A percentile compares a stretch with the other conserved stretches of the same genome.
phyloP scores from a whole-genome alignment of 2,797 vertebrate species.

The Melanotaenia nigrans region DNA sequence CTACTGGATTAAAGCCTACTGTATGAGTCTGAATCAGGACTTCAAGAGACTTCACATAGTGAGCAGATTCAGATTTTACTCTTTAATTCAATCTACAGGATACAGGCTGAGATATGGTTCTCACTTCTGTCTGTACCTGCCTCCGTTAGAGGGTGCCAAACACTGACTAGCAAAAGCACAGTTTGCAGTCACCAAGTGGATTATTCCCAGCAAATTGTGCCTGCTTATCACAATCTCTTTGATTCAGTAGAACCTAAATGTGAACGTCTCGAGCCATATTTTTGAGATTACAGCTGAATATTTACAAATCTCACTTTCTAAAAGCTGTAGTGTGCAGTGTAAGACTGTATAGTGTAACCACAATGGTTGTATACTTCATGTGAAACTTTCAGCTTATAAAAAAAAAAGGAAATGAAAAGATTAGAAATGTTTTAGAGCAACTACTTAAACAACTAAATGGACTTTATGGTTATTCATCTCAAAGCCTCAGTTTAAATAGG shows the following conservation, averaged over 20 bases:
- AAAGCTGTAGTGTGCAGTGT: slow-evolving; percentile 44
- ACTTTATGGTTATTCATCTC: slow-evolving; percentile 37
- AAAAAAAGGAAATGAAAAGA: not conserved
- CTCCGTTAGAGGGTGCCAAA: slow-evolving; percentile 90
- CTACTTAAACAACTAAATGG: slow-evolving; percentile 30
- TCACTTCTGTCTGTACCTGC: slow-evolving; percentile 78
- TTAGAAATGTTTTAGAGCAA: slow-evolving; percentile 22
- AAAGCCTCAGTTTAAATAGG: slow-evolving; percentile 31
- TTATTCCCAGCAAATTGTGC: slow-evolving; percentile 80
- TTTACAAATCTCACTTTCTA: slow-evolving; percentile 38
- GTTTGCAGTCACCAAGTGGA: slow-evolving; percentile 81
- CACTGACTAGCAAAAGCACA: slow-evolving; percentile 83
- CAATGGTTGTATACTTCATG: slow-evolving; percentile 42
- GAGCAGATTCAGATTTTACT: slow-evolving; percentile 57
- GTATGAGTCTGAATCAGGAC: slow-evolving; percentile 59
- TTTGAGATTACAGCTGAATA: slow-evolving; percentile 79
- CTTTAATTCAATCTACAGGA: slow-evolving; percentile 28
- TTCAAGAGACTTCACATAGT: slow-evolving; percentile 67
- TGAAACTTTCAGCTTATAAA: slow-evolving; percentile 35
- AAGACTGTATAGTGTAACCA: slow-evolving; percentile 34
- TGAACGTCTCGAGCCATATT: slow-evolving; percentile 80
- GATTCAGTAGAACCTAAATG: slow-evolving; percentile 54
- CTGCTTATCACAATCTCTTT: slow-evolving; percentile 70
- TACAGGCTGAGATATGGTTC: slow-evolving; percentile 55
- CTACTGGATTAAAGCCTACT: slow-evolving; percentile 71